A percentile compares a stretch with the other conserved stretches of the same genome.
These are phyloP conservation scores for Lagocephalus sceleratus DNA, from an alignment of 2,797 vertebrate species.

Conservation along the genomic window DNA sequence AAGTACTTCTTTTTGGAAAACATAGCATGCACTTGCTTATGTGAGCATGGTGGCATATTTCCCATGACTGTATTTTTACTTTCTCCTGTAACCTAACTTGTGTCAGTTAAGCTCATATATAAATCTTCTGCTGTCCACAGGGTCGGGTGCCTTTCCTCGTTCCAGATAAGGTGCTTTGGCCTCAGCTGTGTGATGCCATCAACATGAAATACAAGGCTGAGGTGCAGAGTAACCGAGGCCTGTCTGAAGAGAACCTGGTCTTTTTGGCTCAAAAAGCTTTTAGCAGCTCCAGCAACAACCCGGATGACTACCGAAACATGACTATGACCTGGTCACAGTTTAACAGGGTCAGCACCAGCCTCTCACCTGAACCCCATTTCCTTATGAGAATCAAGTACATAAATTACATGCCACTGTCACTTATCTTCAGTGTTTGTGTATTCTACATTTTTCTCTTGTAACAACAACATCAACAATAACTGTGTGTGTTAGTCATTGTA, in stretches of 20 bases:
- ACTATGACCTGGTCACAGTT: conserved; percentile 97
- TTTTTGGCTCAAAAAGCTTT: conserved; percentile 97
- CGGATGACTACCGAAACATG: conserved; percentile 90
- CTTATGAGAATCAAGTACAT: no score
- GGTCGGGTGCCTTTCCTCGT: conserved; percentile 93
- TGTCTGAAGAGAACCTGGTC: conserved; percentile 94
- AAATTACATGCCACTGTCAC: no score
- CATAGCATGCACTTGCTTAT: not conserved
- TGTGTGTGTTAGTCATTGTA: conserved; percentile 5
- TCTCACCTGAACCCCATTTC: no score
- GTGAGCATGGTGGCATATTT: conserved; percentile 4
- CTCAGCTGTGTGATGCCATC: conserved; percentile 93
- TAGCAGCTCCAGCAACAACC: conserved; percentile 80
- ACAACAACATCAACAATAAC: no score
- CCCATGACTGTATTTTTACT: not conserved
- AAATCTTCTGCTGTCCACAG: conserved; percentile 53
- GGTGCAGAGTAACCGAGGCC: conserved; percentile 91
- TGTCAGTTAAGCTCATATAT: not conserved
- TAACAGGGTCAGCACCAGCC: conserved; percentile 82
- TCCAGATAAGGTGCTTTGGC: conserved; percentile 95
- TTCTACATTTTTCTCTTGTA: not conserved
- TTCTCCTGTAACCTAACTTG: not conserved
- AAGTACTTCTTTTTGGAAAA: no score
- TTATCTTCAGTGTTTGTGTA: conserved; percentile 1
- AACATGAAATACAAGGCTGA: conserved; percentile 99